Base-by-base conservation (phyloP, 2,113 vertebrate genomes). In the Prionailurus viverrinus region DNA sequence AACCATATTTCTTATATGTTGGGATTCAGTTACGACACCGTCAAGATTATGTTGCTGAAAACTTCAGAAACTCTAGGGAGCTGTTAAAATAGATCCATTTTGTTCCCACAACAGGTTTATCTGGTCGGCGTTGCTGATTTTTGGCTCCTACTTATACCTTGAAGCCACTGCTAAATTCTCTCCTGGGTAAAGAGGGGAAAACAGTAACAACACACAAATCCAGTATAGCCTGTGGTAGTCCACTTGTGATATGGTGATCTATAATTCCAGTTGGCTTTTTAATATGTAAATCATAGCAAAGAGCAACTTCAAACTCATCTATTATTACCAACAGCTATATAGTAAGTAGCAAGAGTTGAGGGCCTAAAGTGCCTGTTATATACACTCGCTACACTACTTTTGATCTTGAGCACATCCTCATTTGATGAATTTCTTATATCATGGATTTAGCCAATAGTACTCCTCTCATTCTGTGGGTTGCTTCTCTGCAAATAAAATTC, bases 161-260 rank as follows among this genome's bases (percentile, higher is more conserved):
- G 31, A 55, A 81, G 15, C 21, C 29, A 9, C 14, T 93, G 29
- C 15, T 61, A 14, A 76, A 84, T 41, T 80, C 23, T 91, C 51
- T 53, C 11, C 23, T 80, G 16, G 15, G 11, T 31, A 80, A 79
- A 86, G n/a, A 86, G 5, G 23, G 29, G 3, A 1, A 4, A 80
- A 69, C 9, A 71, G 36, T 48, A 66, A 58, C 0, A 27, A 41
- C 18, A 78, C 66, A 23, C 6, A 87, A 13, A 83, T 7, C 3
- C 6, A 58, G 0, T 1, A 3, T 3, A 31, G 19, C 18, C 4
- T 48, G 13, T 12, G 55, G 31, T 25, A 36, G 19, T 1, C 39
- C 19, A 71, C 39, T 71, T 71, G 41, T 14, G 8, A 65, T 19
- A 41, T 6, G 25, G 11, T 6, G 74, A 9, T 45, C 14, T 9